Conservation (phyloP, 2,113 vertebrate genomes). For the Corythaixoides concolor region DNA sequence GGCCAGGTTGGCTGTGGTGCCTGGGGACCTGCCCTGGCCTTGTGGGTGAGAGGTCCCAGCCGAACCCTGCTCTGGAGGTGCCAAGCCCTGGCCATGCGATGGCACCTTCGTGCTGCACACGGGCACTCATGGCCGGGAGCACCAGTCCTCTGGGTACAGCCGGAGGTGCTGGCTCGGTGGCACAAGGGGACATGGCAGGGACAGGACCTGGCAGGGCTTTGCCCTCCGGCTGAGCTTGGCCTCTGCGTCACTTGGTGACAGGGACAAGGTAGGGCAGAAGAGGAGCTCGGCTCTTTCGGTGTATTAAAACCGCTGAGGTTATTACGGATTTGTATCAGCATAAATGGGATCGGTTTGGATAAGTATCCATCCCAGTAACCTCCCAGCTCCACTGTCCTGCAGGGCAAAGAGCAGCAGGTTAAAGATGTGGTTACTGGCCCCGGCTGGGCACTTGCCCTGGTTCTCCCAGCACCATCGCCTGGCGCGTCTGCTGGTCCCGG, state of each 20-base stretch:
- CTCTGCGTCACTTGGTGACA: background rate
- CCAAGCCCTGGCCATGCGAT: background rate
- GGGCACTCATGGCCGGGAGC: fast-evolving
- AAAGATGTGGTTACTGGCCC: background rate
- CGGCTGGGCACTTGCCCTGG: background rate
- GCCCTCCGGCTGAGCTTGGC: background rate
- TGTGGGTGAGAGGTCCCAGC: background rate
- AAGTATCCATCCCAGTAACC: background rate
- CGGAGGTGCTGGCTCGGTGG: background rate
- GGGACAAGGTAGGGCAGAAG: background rate
- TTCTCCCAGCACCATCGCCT: background rate
- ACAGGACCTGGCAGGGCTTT: background rate
- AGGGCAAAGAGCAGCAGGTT: background rate
- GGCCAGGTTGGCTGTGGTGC: background rate
- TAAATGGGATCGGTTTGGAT: background rate
- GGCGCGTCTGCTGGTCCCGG: background rate
- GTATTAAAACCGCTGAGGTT: background rate
- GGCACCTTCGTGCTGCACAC: background rate
- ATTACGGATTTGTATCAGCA: background rate
- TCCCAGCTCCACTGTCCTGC: background rate
- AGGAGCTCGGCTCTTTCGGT: background rate
- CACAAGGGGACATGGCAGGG: background rate
- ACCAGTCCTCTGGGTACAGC: background rate
- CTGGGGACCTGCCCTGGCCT: background rate
- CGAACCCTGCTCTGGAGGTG: background rate